Conservation (phyloP, 2,113 vertebrate genomes). For the Hyperoodon ampullatus region DNA sequence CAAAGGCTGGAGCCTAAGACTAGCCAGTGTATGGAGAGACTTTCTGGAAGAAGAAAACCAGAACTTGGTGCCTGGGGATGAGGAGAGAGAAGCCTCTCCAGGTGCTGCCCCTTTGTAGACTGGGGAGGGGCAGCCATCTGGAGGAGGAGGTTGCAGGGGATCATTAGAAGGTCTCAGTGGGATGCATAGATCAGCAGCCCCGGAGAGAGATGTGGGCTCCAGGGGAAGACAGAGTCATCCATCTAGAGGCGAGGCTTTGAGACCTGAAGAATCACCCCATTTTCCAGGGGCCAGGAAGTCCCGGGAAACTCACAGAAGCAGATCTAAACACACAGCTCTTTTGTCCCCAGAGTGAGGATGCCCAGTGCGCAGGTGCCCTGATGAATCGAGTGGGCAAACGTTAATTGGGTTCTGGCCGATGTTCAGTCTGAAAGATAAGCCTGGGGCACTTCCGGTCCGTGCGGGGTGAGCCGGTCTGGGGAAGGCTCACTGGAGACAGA, state of each 20-base stretch:
- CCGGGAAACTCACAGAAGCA: neutral
- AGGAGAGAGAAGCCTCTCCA: neutral
- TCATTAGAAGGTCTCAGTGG: rapidly evolving
- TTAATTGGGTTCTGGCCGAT: rapidly evolving
- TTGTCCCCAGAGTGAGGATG: rapidly evolving
- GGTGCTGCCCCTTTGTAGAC: rapidly evolving
- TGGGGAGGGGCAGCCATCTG: neutral
- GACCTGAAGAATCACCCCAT: rapidly evolving
- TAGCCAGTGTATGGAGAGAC: neutral
- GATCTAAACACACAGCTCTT: neutral
- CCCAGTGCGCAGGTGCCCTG: rapidly evolving
- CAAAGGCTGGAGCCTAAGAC: neutral
- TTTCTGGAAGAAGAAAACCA: neutral
- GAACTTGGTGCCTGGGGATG: rapidly evolving
- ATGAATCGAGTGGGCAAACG: neutral
- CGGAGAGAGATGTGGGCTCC: rapidly evolving
- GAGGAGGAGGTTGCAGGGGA: neutral
- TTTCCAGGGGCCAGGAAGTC: neutral
- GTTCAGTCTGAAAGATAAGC: neutral
- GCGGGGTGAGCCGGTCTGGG: neutral
- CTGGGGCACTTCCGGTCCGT: rapidly evolving
- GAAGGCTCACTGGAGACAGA: neutral
- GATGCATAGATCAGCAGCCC: rapidly evolving
- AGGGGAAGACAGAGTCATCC: rapidly evolving
- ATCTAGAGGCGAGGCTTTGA: rapidly evolving